phyloP scores from a whole-genome alignment of 2,888 invertebrate species.

The Lamellibrachia columna region DNA sequence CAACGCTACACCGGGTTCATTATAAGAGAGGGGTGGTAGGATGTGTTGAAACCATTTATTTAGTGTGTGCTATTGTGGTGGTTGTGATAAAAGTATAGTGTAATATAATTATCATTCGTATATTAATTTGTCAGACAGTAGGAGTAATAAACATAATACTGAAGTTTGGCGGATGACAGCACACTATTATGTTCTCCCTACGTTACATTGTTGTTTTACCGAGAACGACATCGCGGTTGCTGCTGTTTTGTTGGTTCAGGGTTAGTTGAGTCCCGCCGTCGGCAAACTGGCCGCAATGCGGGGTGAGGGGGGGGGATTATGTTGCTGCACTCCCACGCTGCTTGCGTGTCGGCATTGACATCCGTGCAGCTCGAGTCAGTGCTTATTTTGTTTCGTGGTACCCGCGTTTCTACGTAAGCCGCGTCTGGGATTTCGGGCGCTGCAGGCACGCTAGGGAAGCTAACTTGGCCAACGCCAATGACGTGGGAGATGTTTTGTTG shows the following conservation, averaged over 20 bases:
- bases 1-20: conserved; percentile 1
- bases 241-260: background rate
- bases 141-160: background rate
- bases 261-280: background rate
- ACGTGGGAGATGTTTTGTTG: background rate
- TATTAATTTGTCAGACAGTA: background rate
- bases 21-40: background rate
- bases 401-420: background rate
- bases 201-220: background rate
- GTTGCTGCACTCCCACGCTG: background rate
- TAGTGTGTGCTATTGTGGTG: background rate
- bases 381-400: background rate
- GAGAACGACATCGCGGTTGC: background rate
- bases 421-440: background rate
- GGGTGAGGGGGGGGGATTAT: background rate
- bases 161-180: background rate
- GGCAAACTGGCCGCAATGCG: background rate
- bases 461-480: background rate
- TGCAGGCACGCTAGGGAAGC: background rate
- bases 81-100: background rate
- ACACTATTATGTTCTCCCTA: background rate
- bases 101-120: background rate
- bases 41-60: background rate
- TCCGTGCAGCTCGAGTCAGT: background rate
- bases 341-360: background rate